These are phyloP conservation scores for Colletes latitarsis DNA, from an alignment of 1,140 invertebrate species.

Conservation along the genomic window DNA sequence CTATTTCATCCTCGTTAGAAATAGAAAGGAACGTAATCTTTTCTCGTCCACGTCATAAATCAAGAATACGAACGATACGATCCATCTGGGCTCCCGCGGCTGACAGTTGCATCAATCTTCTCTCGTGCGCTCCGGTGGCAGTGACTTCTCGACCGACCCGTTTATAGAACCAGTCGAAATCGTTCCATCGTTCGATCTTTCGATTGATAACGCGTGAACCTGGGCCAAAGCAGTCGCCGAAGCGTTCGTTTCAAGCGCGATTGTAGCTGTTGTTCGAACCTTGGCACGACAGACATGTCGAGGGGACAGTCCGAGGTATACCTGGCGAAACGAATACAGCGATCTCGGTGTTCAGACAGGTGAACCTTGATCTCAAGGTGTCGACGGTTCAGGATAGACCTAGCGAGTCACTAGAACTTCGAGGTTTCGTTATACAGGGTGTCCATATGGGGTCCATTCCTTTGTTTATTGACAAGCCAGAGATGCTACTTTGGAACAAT, in stretches of 20 bases:
- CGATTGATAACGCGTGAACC: neutral
- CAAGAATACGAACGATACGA: conserved; percentile 58
- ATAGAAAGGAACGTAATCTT: conserved; percentile 24
- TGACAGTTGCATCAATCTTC: conserved; percentile 63
- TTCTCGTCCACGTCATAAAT: conserved; percentile 49
- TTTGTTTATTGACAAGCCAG: no score
- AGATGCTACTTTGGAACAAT: no score
- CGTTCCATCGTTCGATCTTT: conserved; percentile 2
- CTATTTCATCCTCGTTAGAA: neutral
- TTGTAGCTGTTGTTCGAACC: no score
- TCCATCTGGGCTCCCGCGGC: conserved; percentile 39
- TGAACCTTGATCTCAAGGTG: no score
- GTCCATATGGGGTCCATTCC: no score
- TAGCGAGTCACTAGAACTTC: no score
- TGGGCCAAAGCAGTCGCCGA: neutral
- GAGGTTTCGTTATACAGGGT: no score
- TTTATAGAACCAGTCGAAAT: conserved; percentile 33
- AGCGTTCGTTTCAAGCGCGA: neutral
- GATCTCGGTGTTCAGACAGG: no score
- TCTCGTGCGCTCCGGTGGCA: conserved; percentile 47
- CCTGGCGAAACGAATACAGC: no score
- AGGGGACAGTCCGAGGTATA: no score
- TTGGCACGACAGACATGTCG: no score
- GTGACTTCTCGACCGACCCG: conserved; percentile 55
- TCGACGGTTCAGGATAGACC: no score